These are phyloP conservation scores for Crotalus helleri DNA, from an alignment of 2,113 vertebrate genomes.

Conservation along the genomic window DNA sequence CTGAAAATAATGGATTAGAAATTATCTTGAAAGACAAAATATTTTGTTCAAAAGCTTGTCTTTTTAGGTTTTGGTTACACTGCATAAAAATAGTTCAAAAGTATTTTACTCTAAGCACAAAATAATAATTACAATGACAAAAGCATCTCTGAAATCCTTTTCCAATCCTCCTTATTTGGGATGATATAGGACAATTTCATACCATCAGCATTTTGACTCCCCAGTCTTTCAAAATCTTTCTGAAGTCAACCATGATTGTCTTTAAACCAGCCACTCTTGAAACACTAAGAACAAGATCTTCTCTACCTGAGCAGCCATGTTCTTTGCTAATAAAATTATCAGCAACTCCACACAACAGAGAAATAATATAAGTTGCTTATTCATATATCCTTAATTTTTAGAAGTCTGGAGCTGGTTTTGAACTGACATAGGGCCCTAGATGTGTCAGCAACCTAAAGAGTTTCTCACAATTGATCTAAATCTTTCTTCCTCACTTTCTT, in stretches of 20 bases:
- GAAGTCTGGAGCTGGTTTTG: not conserved
- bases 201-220: not conserved
- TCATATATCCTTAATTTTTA: not conserved
- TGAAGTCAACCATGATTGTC: not conserved
- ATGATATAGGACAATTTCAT: not conserved
- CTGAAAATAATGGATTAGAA: not conserved
- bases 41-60: not conserved
- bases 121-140: not conserved
- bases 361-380: not conserved
- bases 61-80: not conserved
- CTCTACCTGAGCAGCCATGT: not conserved
- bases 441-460: not conserved
- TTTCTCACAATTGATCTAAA: not conserved
- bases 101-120: not conserved
- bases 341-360: not conserved
- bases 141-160: not conserved
- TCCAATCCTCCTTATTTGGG: not conserved
- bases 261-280: not conserved
- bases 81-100: not conserved
- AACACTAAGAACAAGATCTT: not conserved
- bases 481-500: not conserved
- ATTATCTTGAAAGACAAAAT: not conserved
- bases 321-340: not conserved
- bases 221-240: not conserved
- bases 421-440: not conserved